Base-by-base conservation (phyloP, 1,140 invertebrate genomes). In the Drosophila oshimai region DNA sequence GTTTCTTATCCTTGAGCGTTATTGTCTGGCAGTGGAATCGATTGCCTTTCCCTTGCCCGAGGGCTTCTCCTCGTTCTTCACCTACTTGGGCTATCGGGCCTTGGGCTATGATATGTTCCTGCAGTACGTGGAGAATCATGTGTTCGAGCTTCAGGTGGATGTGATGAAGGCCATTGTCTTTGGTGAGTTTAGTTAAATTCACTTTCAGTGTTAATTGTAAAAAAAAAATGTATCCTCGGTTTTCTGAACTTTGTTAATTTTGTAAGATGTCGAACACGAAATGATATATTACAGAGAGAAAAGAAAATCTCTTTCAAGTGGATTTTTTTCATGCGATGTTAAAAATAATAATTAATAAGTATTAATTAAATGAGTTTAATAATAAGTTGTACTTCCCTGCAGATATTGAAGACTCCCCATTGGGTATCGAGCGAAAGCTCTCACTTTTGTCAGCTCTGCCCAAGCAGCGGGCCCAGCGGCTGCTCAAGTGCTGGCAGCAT, bases 41-140 rank as follows among this genome's bases (percentile, higher is more conserved):
- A 93, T 96, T 44, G 96, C 96, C 6, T 97, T 95, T 91, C 96
- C 96, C 1, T 91, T 96, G 55, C 96, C 96, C 20, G 95, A 96
- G 84, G 96, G 96, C 15, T 97, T 97, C 79, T 95, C 95, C 7
- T 96, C 96, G 7, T 97, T 97, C 91, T 96, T 97, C 81, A 95
- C 96, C 6, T 97, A 96, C 89, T 92, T 97, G 34, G 96, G 95
- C 1, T 96, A 96, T 88, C 92, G 94, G 64, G 94, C 95, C 2
- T 87, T 97, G 47, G 93, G 93, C 39, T 96, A 95, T 90, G 92
- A 94, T 37, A 94, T 94, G 74, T 97, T 97, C 89, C 74, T 96
- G 29, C 95, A 96, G 89, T 96, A 96, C 86, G 94, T 96, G 29
- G 94, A 95, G 70, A 92, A 95, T 50, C 95, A 95, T 77, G 95